Evolutionary conservation across 2,797 vertebrate genomes (phyloP).

Genomic region (Potorous gilbertii): DNA sequence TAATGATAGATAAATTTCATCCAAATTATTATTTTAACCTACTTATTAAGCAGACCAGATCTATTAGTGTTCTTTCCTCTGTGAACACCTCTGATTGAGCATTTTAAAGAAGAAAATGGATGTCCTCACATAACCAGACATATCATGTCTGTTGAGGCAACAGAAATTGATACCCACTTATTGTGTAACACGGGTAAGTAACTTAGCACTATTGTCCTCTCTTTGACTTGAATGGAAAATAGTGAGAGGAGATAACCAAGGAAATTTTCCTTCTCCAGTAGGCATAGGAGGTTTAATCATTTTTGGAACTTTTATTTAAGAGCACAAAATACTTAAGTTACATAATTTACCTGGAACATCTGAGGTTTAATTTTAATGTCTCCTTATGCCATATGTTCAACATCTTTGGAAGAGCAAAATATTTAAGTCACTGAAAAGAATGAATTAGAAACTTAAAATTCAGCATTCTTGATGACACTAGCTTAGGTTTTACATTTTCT

Average conservation of each 20-base stretch:
- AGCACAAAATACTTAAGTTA: background rate
- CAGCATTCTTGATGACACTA: background rate
- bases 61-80: background rate
- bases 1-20: background rate
- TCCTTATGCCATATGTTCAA: background rate
- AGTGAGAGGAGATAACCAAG: conserved; percentile 56
- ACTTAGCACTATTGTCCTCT: conserved; percentile 73
- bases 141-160: conserved; percentile 51
- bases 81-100: conserved; percentile 11
- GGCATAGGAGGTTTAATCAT: background rate
- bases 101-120: conserved; percentile 53
- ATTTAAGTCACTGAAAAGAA: conserved; percentile 32
- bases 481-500: conserved; percentile 2
- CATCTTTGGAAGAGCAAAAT: background rate
- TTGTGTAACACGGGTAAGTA: conserved; percentile 65
- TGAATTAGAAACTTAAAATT: conserved; percentile 19
- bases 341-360: background rate
- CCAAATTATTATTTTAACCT: background rate
- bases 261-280: conserved; percentile 62
- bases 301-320: background rate
- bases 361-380: background rate
- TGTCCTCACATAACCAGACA: conserved; percentile 44
- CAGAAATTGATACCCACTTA: conserved; percentile 74
- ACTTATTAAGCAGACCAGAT: background rate
- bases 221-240: conserved; percentile 75